phyloP scores from a whole-genome alignment of 1,140 invertebrate genomes.

The Drosophila sechellia region DNA sequence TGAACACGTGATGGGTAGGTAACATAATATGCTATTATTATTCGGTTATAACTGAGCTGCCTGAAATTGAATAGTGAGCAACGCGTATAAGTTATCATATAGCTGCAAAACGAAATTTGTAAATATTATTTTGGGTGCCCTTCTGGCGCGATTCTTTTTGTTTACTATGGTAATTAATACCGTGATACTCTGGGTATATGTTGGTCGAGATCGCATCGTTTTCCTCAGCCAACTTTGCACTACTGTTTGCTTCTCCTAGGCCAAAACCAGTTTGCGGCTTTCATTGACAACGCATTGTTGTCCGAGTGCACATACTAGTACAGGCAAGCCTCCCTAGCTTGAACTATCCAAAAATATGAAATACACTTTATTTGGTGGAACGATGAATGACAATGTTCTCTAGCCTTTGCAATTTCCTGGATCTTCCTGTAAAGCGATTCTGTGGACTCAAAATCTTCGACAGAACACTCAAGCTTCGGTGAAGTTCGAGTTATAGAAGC shows the following conservation, averaged over 20 bases:
- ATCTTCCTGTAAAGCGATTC: background rate
- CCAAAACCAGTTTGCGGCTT: constrained; percentile 60
- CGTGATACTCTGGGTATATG: constrained; percentile 19
- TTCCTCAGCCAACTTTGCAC: constrained; percentile 24
- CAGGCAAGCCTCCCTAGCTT: constrained; percentile 4
- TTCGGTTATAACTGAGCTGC: constrained; percentile 10
- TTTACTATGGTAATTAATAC: constrained; percentile 23
- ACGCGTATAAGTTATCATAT: constrained; percentile 5
- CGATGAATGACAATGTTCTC: too few relatives aligned
- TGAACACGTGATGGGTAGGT: constrained; percentile 21
- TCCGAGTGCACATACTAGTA: constrained; percentile 27
- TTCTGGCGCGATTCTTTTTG: constrained; percentile 34
- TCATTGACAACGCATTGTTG: constrained; percentile 59
- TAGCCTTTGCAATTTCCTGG: too few relatives aligned
- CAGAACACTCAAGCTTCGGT: background rate
- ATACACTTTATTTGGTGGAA: background rate
- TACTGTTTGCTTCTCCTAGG: constrained; percentile 39
- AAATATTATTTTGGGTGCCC: constrained; percentile 32
- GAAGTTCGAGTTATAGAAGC: background rate
- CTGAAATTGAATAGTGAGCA: constrained; percentile 13
- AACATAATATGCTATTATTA: constrained; percentile 5
- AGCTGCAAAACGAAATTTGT: background rate
- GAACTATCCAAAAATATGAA: background rate
- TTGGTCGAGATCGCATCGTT: constrained; percentile 32
- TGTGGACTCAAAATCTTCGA: background rate